Evolutionary conservation across 2,888 invertebrate species (phyloP).

Genomic region (Acronicta alni): DNA sequence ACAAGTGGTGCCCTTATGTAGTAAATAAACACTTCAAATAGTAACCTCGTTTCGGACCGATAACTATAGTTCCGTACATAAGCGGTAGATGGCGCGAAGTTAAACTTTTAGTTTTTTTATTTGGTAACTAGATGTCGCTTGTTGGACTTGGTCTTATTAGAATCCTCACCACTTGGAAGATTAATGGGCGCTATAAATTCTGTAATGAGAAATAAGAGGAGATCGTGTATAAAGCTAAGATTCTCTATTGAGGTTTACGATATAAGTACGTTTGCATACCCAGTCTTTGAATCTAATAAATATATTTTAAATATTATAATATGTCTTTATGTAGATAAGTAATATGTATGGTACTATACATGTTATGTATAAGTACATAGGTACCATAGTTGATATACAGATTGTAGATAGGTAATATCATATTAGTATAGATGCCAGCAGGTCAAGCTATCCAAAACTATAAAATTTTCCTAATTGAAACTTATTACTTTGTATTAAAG

Average conservation of each 20-base stretch:
- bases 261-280: too few relatives aligned
- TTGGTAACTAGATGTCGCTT: slow-evolving; percentile 40
- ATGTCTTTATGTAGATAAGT: too few relatives aligned
- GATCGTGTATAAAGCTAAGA: slow-evolving; percentile 2
- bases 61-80: slow-evolving; percentile 15
- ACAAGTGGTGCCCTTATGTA: slow-evolving; percentile 51
- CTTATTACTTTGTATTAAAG: too few relatives aligned
- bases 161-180: slow-evolving; percentile 21
- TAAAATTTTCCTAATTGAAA: too few relatives aligned
- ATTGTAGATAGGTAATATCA: too few relatives aligned
- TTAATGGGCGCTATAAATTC: slow-evolving; percentile 20
- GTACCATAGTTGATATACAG: too few relatives aligned
- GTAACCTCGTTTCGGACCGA: slow-evolving; percentile 2
- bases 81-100: slow-evolving; percentile 34
- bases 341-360: too few relatives aligned
- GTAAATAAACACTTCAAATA: slow-evolving; percentile 33
- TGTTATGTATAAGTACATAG: too few relatives aligned
- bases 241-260: neutral
- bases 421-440: too few relatives aligned
- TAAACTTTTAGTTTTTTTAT: neutral
- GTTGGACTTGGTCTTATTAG: slow-evolving; percentile 5
- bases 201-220: slow-evolving; percentile 7
- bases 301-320: too few relatives aligned
- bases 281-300: too few relatives aligned
- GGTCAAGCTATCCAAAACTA: too few relatives aligned